phyloP scores from a whole-genome alignment of 1,140 invertebrate species.

The Drosophila carrolli region DNA sequence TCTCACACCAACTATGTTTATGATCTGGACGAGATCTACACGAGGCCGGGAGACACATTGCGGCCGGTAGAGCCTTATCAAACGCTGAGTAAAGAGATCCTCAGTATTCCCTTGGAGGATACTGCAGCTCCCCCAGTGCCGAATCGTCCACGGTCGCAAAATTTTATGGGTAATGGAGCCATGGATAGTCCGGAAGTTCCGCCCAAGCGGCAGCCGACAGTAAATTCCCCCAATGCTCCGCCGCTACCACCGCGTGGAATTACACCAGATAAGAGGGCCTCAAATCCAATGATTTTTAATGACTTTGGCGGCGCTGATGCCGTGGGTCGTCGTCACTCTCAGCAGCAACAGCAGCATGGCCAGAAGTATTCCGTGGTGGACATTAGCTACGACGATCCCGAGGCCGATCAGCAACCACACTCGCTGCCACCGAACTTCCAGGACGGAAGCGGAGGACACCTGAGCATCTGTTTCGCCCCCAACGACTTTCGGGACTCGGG shows the following conservation, averaged over 20 bases:
- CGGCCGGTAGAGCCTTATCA: constrained; percentile 77
- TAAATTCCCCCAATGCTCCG: constrained; percentile 78
- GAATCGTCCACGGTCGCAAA: constrained; percentile 77
- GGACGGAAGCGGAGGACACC: constrained; percentile 49
- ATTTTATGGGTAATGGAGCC: constrained; percentile 59
- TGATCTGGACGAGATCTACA: constrained; percentile 89
- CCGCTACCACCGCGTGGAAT: constrained; percentile 85
- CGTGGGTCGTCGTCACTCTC: constrained; percentile 64
- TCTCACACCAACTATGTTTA: constrained; percentile 68
- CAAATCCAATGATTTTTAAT: constrained; percentile 78
- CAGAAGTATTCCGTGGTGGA: constrained; percentile 83
- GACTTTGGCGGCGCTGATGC: constrained; percentile 61
- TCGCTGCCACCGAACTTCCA: constrained; percentile 68
- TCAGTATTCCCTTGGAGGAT: constrained; percentile 58
- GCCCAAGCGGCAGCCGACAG: constrained; percentile 59
- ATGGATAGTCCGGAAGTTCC: constrained; percentile 81
- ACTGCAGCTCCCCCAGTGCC: constrained; percentile 72
- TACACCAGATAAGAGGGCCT: constrained; percentile 81
- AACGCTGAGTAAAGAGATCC: constrained; percentile 76
- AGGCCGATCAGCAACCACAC: constrained; percentile 80
- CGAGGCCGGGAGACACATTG: constrained; percentile 86
- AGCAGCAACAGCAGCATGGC: constrained; percentile 63
- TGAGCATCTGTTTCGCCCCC: constrained; percentile 67
- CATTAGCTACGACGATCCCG: constrained; percentile 82
- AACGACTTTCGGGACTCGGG: constrained; percentile 83